A percentile compares a stretch with the other conserved stretches of the same genome.
phyloP scores from a whole-genome alignment of 2,888 invertebrate species.

The Xylota segnis region DNA sequence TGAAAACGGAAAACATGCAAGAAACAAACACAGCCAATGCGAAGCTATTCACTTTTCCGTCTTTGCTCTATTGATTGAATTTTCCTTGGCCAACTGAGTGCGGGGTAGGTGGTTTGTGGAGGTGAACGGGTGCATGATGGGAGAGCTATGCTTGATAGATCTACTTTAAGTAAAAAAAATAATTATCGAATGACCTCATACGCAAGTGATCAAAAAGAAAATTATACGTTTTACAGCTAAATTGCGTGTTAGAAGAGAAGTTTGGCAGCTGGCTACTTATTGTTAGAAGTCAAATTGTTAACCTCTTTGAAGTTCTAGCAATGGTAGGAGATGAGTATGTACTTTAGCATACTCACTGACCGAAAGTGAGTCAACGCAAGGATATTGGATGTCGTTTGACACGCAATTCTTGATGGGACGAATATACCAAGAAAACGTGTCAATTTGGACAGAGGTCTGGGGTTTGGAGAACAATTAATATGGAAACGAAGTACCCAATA shows the following conservation, averaged over 20 bases:
- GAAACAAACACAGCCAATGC: neutral
- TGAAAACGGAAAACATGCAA: constrained; percentile 25
- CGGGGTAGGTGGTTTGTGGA: neutral
- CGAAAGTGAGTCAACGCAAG: neutral
- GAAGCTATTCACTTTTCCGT: constrained; percentile 52
- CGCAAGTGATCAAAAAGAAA: neutral
- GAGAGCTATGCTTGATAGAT: constrained; percentile 34
- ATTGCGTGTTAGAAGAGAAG: constrained; percentile 30
- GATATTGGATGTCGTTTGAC: neutral
- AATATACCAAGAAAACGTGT: neutral
- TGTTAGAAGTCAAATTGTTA: neutral
- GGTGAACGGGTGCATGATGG: constrained; percentile 16
- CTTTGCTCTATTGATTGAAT: constrained; percentile 31
- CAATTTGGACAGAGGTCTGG: neutral
- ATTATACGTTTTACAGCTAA: constrained; percentile 25
- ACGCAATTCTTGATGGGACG: neutral
- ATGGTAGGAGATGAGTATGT: neutral
- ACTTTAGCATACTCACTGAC: neutral
- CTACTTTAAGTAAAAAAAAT: constrained; percentile 25
- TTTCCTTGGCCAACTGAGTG: constrained; percentile 20
- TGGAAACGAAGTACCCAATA: neutral
- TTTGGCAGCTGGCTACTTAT: constrained; percentile 4
- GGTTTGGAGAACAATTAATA: neutral
- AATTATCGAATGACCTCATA: neutral
- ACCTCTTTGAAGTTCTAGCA: constrained; percentile 6